Conservation (phyloP, 2,797 vertebrate species). For the Oceanodroma leucorhoa region DNA sequence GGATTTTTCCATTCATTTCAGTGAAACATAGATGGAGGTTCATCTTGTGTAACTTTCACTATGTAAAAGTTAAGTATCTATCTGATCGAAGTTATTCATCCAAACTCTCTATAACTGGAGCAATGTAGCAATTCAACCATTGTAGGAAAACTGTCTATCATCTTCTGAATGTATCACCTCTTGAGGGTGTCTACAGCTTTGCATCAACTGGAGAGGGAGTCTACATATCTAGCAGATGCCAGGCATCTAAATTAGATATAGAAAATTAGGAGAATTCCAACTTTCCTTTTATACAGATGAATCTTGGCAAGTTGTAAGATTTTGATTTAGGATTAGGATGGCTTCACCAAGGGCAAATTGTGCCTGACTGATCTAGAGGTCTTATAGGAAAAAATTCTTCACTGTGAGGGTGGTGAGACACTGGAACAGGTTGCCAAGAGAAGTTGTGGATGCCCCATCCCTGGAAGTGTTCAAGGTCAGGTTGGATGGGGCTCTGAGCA, state of each 20-base stretch:
- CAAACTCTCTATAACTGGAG: neutral
- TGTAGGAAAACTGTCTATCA: neutral
- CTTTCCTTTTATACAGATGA: neutral
- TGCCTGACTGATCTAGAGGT: neutral
- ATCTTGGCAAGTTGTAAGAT: neutral
- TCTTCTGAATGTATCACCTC: neutral
- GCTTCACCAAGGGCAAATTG: neutral
- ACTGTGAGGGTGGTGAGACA: fast-evolving
- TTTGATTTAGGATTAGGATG: neutral
- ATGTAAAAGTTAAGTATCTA: neutral
- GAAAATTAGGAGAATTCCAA: neutral
- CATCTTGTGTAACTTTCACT: neutral
- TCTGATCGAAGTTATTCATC: neutral
- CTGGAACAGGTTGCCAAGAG: neutral
- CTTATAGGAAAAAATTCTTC: neutral
- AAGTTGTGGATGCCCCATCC: neutral
- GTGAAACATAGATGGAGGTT: neutral
- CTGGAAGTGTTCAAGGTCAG: neutral
- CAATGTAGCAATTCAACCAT: neutral
- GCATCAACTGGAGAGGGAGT: neutral
- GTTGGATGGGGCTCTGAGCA: neutral
- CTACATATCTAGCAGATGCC: neutral
- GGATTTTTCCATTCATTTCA: neutral
- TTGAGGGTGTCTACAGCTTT: neutral
- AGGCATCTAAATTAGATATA: neutral